Conservation (phyloP, 23 tunicate genomes). For the Clavelina lepadiformis region DNA sequence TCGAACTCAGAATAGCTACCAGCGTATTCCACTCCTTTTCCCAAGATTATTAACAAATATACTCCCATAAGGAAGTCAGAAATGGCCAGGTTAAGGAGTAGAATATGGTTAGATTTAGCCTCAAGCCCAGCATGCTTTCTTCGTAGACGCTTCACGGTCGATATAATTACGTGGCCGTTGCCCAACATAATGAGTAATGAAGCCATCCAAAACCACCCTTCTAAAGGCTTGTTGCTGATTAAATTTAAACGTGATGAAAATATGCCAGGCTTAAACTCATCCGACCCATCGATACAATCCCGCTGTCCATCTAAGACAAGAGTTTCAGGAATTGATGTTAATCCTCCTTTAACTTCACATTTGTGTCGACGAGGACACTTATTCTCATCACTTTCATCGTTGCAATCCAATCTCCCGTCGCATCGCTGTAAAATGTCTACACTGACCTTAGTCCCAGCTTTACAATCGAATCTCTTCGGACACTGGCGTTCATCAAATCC, state of each 20-base stretch:
- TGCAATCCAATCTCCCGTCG: conserved; percentile 7
- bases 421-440: too few relatives aligned
- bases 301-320: conserved; percentile 1
- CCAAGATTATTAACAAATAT: conserved; percentile 1
- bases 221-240: background rate
- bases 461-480: background rate
- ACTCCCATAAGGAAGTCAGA: conserved; percentile 19
- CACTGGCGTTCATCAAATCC: too few relatives aligned
- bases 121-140: background rate
- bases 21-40: background rate
- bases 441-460: background rate
- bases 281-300: conserved; percentile 11
- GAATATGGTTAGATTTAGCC: too few relatives aligned
- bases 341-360: background rate
- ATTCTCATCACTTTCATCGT: conserved; percentile 8
- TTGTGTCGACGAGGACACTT: background rate
- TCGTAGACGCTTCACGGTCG: background rate
- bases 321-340: background rate
- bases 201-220: conserved; percentile 3
- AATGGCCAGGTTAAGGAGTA: background rate
- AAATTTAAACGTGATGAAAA: background rate
- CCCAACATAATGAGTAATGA: conserved; percentile 1
- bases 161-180: background rate
- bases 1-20: conserved; percentile 9
- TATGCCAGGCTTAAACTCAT: background rate